phyloP scores from a whole-genome alignment of 1,140 invertebrate species.

The Vanessa tameamea region DNA sequence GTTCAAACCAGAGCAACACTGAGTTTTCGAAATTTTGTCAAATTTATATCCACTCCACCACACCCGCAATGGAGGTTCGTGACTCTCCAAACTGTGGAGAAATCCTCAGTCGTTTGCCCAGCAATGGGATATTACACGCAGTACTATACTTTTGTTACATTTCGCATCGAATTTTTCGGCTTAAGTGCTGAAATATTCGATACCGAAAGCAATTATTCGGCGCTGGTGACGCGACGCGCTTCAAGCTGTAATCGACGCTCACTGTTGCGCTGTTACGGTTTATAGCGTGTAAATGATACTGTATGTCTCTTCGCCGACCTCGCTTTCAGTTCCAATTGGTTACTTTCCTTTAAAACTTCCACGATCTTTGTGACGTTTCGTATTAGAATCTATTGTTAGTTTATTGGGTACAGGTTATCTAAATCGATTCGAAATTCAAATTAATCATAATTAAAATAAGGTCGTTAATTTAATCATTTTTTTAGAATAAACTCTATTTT shows the following conservation, averaged over 20 bases:
- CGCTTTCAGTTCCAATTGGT: constrained; percentile 18
- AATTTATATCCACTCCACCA: no score
- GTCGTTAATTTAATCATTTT: no score
- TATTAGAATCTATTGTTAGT: constrained; percentile 3
- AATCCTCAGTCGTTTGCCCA: no score
- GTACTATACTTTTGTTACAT: constrained; percentile 37
- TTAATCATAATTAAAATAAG: no score
- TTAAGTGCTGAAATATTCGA: constrained; percentile 22
- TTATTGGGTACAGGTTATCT: not conserved
- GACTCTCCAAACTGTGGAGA: no score
- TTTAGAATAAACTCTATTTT: no score
- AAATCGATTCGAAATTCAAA: no score
- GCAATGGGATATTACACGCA: no score
- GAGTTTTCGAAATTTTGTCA: no score
- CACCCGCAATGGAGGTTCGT: no score
- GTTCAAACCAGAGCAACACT: constrained; percentile 11
- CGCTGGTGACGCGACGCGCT: constrained; percentile 31
- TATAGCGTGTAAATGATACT: constrained; percentile 40
- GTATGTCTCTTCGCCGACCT: constrained; percentile 13
- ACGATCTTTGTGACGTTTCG: not conserved
- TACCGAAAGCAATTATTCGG: constrained; percentile 40
- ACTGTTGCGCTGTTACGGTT: constrained; percentile 28
- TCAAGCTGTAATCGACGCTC: constrained; percentile 33
- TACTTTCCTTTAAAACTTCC: constrained; percentile 8
- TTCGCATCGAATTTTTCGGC: constrained; percentile 19